Evolutionary conservation across 2,888 invertebrate genomes (phyloP).

Genomic region (Tricholauxania praeusta): DNA sequence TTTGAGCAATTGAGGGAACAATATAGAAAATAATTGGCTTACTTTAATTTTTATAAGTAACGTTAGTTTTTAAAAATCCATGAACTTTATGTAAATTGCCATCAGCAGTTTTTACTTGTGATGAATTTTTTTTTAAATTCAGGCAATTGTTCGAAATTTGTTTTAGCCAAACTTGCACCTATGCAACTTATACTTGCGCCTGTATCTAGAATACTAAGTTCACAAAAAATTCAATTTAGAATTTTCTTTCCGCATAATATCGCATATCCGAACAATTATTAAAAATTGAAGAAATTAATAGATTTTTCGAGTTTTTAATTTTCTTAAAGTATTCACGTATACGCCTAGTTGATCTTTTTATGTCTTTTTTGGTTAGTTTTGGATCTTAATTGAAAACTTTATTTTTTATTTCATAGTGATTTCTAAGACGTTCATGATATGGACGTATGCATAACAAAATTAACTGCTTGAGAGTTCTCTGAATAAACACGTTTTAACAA

Average conservation of each 20-base stretch:
- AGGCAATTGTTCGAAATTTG: conserved; percentile 2
- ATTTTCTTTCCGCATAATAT: background rate
- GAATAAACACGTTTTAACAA: background rate
- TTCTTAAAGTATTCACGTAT: too few species aligned
- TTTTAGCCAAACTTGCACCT: conserved; percentile 8
- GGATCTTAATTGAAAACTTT: too few species aligned
- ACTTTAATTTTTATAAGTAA: conserved; percentile 10
- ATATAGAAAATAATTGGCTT: conserved; percentile 21
- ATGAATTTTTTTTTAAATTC: conserved; percentile 20
- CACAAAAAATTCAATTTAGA: background rate
- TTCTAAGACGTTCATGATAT: too few species aligned
- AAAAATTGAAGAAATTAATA: too few species aligned
- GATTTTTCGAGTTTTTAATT: too few species aligned
- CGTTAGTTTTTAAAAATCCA: conserved; percentile 16
- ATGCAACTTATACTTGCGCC: conserved; percentile 34
- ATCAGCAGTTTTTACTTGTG: conserved; percentile 29
- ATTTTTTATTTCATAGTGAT: too few species aligned
- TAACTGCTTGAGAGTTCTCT: too few species aligned
- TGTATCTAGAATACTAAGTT: conserved; percentile 31
- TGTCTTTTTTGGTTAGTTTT: too few species aligned
- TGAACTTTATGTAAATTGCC: background rate
- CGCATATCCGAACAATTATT: conserved; percentile 15
- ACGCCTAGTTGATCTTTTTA: too few species aligned
- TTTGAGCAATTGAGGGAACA: conserved; percentile 31
- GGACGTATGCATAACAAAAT: too few species aligned